Conservation (phyloP, 2,797 vertebrate species). For the Otus scops region DNA sequence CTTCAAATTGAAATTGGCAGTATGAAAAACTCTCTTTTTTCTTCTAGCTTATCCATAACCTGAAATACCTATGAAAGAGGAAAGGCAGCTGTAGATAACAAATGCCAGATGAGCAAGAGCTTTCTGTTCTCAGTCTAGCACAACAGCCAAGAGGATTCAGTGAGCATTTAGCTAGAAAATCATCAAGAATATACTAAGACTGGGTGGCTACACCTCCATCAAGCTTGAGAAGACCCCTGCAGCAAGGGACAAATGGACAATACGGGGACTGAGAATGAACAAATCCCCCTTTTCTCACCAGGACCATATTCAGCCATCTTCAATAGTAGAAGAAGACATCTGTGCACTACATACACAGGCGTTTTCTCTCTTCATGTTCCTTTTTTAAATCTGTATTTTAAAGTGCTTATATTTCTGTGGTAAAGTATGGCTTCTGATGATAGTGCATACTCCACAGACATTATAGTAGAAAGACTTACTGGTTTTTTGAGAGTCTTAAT, state of each 20-base stretch:
- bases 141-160: not conserved
- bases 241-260: not conserved
- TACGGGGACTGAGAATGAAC: not conserved
- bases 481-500: not conserved
- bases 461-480: not conserved
- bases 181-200: not conserved
- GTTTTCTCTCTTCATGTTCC: not conserved
- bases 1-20: not conserved
- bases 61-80: constrained; percentile 17
- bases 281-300: not conserved
- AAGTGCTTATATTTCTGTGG: not conserved
- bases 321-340: not conserved
- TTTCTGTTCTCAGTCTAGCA: not conserved
- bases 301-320: not conserved
- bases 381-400: not conserved
- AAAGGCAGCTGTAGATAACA: constrained; percentile 45
- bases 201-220: not conserved
- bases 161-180: not conserved
- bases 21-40: not conserved
- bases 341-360: not conserved
- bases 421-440: not conserved
- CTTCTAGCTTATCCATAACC: not conserved
- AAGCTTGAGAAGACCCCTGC: not conserved
- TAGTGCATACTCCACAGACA: not conserved
- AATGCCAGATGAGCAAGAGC: constrained; percentile 25